Percentiles rank a stretch among this genome's conserved stretches.
Conservation (phyloP, 2,113 vertebrate genomes). For the Gnathonemus echidnorhynchus region DNA sequence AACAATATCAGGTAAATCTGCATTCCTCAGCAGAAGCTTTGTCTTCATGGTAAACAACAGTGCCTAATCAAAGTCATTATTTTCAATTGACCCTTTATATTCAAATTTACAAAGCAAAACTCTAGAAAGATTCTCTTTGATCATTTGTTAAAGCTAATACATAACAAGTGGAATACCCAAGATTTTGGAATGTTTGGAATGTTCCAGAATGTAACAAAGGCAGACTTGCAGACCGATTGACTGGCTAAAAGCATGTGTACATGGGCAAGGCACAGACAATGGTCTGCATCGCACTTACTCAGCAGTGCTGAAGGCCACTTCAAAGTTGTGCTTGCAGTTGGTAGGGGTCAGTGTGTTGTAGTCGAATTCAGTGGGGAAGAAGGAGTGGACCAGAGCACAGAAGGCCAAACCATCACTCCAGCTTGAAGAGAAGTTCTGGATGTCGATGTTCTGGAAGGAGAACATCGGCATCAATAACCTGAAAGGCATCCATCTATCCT, state of each 20-base stretch:
- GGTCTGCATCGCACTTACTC: slow-evolving; percentile 69
- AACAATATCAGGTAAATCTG: background rate
- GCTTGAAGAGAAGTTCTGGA: slow-evolving; percentile 94
- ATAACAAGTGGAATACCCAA: background rate
- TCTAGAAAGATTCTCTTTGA: slow-evolving; percentile 4
- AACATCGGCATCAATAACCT: background rate
- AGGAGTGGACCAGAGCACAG: slow-evolving; percentile 89
- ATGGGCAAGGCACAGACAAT: background rate
- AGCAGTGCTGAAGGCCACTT: slow-evolving; percentile 79
- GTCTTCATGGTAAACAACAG: background rate
- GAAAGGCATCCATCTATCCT: background rate
- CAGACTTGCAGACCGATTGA: background rate
- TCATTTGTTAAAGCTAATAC: background rate
- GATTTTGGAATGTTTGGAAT: background rate
- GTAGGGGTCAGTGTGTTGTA: slow-evolving; percentile 69
- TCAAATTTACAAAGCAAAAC: background rate
- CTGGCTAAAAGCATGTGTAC: too few species aligned
- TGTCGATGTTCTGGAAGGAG: slow-evolving; percentile 74
- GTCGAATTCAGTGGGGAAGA: slow-evolving; percentile 90
- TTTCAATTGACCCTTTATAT: background rate
- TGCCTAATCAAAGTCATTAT: background rate
- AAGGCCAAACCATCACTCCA: slow-evolving; percentile 96
- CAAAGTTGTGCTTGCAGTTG: slow-evolving; percentile 78
- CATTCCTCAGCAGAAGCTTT: background rate
- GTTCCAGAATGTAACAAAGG: background rate